These are phyloP conservation scores for Lophura nycthemera DNA, from an alignment of 2,113 vertebrate genomes.

Conservation along the genomic window DNA sequence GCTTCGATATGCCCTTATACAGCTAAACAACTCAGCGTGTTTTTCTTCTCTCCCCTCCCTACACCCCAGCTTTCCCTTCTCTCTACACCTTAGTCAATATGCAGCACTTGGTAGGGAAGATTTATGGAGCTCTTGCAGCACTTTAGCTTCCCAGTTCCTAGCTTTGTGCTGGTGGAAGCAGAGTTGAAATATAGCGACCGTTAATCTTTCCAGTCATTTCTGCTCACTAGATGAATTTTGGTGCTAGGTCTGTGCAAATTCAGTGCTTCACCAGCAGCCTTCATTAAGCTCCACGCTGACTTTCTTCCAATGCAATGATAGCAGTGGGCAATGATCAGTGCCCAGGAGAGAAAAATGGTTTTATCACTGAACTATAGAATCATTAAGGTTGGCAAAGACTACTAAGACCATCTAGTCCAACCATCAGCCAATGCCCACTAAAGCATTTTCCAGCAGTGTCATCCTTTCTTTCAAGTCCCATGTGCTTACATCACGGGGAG, in stretches of 20 bases:
- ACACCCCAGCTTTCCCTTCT: neutral
- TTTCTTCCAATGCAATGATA: neutral
- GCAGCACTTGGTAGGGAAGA: neutral
- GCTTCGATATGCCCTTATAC: neutral
- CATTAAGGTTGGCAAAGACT: no score
- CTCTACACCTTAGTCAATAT: neutral
- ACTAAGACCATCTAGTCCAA: no score
- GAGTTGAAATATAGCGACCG: rapidly evolving
- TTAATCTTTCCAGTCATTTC: rapidly evolving
- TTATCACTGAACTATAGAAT: neutral
- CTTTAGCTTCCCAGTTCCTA: neutral
- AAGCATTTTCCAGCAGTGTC: neutral
- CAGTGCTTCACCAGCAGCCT: neutral
- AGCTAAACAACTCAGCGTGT: neutral
- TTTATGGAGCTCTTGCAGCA: neutral
- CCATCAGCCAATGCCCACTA: no score
- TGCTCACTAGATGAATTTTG: neutral
- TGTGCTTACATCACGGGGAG: neutral
- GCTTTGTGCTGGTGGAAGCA: neutral
- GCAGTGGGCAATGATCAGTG: neutral
- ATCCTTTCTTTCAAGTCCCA: neutral
- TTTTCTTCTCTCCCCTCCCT: neutral
- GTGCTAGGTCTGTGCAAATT: neutral
- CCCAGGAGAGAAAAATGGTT: neutral
- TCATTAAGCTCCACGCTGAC: neutral